Percentiles rank a stretch among this genome's conserved stretches.
These are phyloP conservation scores for Drosophila rubida DNA, from an alignment of 2,888 invertebrate species.

Conservation along the genomic window DNA sequence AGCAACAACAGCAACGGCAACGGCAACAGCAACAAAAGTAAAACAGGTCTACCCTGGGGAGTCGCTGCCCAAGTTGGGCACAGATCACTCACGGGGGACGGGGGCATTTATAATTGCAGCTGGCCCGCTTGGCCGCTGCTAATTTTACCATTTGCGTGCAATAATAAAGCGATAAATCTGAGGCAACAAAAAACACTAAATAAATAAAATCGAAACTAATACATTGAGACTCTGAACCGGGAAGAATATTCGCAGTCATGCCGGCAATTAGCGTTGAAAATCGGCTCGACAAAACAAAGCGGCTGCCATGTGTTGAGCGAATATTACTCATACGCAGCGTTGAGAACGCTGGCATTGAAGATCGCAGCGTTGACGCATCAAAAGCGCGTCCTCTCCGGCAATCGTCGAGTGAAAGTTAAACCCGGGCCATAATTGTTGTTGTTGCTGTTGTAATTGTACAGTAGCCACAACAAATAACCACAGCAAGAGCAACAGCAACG, in stretches of 20 bases:
- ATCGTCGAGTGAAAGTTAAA: conserved; percentile 71
- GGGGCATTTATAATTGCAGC: conserved; percentile 52
- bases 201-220: conserved; percentile 5
- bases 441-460: conserved; percentile 25
- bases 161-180: conserved; percentile 69
- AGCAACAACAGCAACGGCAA: background rate
- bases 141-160: conserved; percentile 75
- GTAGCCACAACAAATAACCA: conserved; percentile 30
- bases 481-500: conserved; percentile 30
- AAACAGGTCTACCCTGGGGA: conserved; percentile 64
- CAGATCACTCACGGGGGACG: background rate
- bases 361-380: conserved; percentile 35
- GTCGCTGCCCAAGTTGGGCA: conserved; percentile 4
- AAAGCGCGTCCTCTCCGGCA: conserved; percentile 66
- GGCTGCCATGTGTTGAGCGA: conserved; percentile 11
- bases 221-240: conserved; percentile 23
- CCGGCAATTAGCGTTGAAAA: conserved; percentile 54
- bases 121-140: conserved; percentile 43
- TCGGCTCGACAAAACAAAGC: conserved; percentile 23
- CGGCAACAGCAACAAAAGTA: conserved; percentile 1
- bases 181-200: conserved; percentile 32
- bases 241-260: conserved; percentile 57
- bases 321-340: conserved; percentile 39
- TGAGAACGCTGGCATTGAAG: conserved; percentile 32
- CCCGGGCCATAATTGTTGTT: conserved; percentile 42